Base-by-base conservation (phyloP, 1,140 invertebrate species). In the Potamilus streckersoni region DNA sequence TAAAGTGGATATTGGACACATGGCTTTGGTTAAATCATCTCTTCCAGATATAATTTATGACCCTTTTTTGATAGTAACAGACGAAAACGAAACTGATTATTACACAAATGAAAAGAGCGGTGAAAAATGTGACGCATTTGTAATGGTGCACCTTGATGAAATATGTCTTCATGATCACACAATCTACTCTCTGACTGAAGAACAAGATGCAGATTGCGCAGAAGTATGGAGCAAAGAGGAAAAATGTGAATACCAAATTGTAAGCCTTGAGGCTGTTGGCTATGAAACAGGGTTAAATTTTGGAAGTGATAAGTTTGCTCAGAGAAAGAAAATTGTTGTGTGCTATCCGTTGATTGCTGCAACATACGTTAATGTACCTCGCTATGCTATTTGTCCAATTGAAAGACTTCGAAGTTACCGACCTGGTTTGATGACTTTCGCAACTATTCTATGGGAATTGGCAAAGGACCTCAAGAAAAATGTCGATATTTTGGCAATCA, bases 401-500 rank as follows among this genome's bases (percentile, higher is more conserved):
- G 38, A 49, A 49, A 49, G 38, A 1, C 38, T 49, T 49, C 38
- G 0, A 6, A 8, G 38, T 49, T 49, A 49, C 11, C 38, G 38
- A 15, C 23, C 60, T 0, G 23, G 23, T 19, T 62, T 62, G 60
- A 72, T 72, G 71, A 65, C 71, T 2, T 61, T 72, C 19, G 63
- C 61, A 15, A 27, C 65, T 17, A 3, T 72, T 8, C 49, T 72
- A 1, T 72, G 62, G 71, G 65, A 72, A 20, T 65, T 72, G 2
- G 49, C 55, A 27, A 63, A 72, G 15, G 4, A 14, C 0, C 65
- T 61, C 31, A 72, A 72, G 55, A 55, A 64, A 17, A 17, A 20
- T 16, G 23, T 56, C 16, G 31, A 49, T 58, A 23, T 65, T 5
- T 58, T 56, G 2, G 17, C 59, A 16, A 56, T 72, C 16, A 55